Conservation (phyloP, 2,888 invertebrate species). For the Cantharis nigra region DNA sequence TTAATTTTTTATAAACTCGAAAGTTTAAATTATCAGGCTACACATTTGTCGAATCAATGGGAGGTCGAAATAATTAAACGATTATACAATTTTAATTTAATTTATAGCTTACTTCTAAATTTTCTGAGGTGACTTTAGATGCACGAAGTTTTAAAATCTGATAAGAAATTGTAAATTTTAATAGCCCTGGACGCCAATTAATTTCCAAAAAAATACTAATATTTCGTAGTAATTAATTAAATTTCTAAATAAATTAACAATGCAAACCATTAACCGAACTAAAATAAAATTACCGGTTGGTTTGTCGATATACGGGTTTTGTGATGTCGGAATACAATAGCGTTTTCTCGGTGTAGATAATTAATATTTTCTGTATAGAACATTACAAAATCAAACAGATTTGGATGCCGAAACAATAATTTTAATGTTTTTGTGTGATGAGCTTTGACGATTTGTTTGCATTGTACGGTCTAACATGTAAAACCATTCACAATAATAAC, state of each 20-base stretch:
- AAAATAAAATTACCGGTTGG: not conserved
- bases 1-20: not conserved
- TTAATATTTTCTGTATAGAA: not conserved
- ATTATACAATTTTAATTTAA: not conserved
- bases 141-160: not conserved
- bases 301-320: not conserved
- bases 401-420: not conserved
- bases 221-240: not conserved
- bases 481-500: constrained; percentile 50
- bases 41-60: not conserved
- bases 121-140: not conserved
- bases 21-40: not conserved
- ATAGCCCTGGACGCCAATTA: not conserved
- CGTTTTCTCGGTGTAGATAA: not conserved
- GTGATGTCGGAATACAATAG: not conserved
- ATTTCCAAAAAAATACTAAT: not conserved
- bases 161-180: not conserved
- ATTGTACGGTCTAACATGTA: not conserved
- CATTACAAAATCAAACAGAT: not conserved
- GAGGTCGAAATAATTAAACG: constrained; percentile 1
- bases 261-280: not conserved
- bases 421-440: not conserved
- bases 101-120: constrained; percentile 1
- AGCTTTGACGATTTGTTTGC: not conserved
- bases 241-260: not conserved